Percentiles rank a stretch among this genome's conserved stretches.
Evolutionary conservation across 2,797 vertebrate genomes (phyloP).

Genomic region (Calcarius lapponicus): DNA sequence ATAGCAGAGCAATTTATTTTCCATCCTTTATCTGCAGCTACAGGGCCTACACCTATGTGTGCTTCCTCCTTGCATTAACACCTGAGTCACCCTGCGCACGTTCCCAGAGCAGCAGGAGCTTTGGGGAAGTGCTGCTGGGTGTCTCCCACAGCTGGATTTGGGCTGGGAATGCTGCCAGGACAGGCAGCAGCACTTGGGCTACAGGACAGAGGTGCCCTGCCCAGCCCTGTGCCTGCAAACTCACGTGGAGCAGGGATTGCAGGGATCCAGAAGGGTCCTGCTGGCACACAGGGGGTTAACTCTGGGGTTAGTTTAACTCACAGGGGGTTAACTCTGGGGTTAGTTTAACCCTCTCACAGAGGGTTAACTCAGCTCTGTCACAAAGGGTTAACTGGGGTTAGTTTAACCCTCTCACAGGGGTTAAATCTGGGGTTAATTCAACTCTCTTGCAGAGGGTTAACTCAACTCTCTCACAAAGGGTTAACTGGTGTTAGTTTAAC

Average conservation of each 20-base stretch:
- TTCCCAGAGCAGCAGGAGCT: fast-evolving
- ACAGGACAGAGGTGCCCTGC: fast-evolving
- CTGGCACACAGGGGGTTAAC: neutral
- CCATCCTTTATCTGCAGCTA: slow-evolving; percentile 19
- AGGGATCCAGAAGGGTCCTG: neutral
- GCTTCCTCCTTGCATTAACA: neutral
- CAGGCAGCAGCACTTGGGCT: fast-evolving
- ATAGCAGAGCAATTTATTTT: slow-evolving; percentile 1
- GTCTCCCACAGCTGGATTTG: neutral
- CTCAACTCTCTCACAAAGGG: no score
- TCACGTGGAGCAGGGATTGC: fast-evolving
- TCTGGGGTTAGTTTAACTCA: neutral
- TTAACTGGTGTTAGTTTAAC: neutral
- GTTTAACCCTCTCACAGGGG: fast-evolving
- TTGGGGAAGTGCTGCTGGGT: fast-evolving
- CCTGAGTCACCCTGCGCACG: neutral
- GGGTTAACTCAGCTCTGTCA: no score
- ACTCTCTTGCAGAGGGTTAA: neutral
- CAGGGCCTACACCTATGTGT: slow-evolving; percentile 21
- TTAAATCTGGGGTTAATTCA: neutral
- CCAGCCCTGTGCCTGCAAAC: fast-evolving
- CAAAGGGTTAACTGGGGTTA: no score
- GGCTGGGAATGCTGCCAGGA: neutral
- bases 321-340: no score
- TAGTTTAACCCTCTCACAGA: no score